Evolutionary conservation across 1,140 invertebrate genomes (phyloP), one percentile per base, ranked within the genome.

Genomic region (Scaptomyza pallida): DNA sequence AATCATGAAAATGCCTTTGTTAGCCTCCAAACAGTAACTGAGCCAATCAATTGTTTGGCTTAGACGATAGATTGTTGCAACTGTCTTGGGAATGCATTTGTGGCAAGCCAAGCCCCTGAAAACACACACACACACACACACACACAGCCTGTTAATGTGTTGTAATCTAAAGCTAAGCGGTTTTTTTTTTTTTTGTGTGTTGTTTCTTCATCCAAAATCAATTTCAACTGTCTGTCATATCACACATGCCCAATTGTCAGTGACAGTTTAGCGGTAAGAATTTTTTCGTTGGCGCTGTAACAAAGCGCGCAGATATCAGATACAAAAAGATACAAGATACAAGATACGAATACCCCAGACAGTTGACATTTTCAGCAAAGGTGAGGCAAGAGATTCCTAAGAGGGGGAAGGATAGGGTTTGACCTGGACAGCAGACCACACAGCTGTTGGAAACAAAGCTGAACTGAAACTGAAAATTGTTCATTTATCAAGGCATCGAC

Each of bases 211-310:
- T 30, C 63, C 26, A 30, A 85, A 83, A 83, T 80, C 80, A 83
- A 85, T 83, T 83, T 85, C 72, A 80, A 85, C 78, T 79, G 79
- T 86, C 79, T 65, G 54, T 86, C 80, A 80, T 77, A 69, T 75
- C 72, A 79, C 78, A 79, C 78, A 72, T 80, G 62, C 80, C 65
- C 75, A 75, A 85, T 79, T 69, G 55, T 78, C 68, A 40, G 59
- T 83, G 80, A 83, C 80, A 83, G 63, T 86, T 83, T 85, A 57
- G 75, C 78, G 72, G 78, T 83, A 75, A 78, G 75, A 52, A 19
- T 52, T 52, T 19, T 37, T 48, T 6, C 6, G 23, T 26, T 43
- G 62, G 63, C 54, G 23, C 23, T 26, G 5, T 40, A 73, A 73
- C 41, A 47, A 19, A 61, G 61, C 43, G 17, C n/a, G 9, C 26